Base-by-base conservation (phyloP, 2,113 vertebrate species). In the Tragulus kanchil region DNA sequence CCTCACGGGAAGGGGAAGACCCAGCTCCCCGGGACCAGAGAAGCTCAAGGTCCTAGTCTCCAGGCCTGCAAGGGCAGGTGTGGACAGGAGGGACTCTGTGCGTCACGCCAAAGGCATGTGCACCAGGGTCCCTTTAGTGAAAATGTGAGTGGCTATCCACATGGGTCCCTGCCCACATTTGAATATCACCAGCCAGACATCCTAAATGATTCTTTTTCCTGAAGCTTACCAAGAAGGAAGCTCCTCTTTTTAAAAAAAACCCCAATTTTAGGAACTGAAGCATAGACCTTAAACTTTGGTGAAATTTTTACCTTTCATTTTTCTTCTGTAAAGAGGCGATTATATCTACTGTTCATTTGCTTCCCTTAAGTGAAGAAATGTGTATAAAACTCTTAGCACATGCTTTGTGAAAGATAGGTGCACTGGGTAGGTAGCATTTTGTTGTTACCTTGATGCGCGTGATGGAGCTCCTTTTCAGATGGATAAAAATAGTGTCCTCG, bases 211-310 rank as follows among this genome's bases (percentile, higher is more conserved):
- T 42, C 67, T 62, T 15, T 62, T 61, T 54, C 23, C 67, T 31
- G 11, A 75, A 64, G 48, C 61, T 42, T 75, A 85, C 69, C 23
- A 16, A 31, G n/a, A 75, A 69, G 31, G 26, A 85, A 92, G 28
- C 23, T 50, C 17, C 45, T 85, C n/a, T 85, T 85, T 85, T n/a
- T n/a, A n/a, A n/a, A n/a, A n/a, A n/a, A n/a, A n/a, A n/a, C n/a
- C n/a, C n/a, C n/a, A n/a, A 36, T 50, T 64, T 82, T 82, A 82
- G 64, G 50, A 95, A 92, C n/a, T 36, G 8, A 95, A 62, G 28
- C 36, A 36, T 71, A 28, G 50, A 48, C 25, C 83, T 82, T 56
- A 11, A 48, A 11, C 36, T 87, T 64, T 25, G 56, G 23, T 54
- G 25, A 85, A 25, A 79, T 59, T 90, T 90, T 50, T 52, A 90